A percentile compares a stretch with the other conserved stretches of the same genome.
Conservation (phyloP, 2,113 vertebrate species). For the Strix uralensis region DNA sequence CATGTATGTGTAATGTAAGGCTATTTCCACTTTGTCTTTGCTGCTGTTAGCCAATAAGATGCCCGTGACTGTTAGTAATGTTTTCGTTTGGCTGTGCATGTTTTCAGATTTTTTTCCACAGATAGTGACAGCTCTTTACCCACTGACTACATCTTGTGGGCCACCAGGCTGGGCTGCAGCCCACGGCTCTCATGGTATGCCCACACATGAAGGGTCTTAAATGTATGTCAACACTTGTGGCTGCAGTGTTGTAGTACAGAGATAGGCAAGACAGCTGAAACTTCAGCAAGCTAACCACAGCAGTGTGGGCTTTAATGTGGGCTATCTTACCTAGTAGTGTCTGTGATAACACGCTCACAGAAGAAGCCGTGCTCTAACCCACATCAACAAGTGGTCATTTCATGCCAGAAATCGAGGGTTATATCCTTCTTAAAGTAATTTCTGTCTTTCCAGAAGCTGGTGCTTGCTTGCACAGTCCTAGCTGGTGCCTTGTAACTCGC, state of each 20-base stretch:
- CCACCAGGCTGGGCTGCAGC: not conserved
- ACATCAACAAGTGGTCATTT: not conserved
- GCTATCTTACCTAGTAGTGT: rapidly evolving
- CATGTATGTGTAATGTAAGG: not conserved
- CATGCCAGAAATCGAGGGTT: not conserved
- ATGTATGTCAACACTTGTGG: not conserved
- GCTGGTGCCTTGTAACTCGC: not conserved
- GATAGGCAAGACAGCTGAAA: not conserved
- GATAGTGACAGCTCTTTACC: not conserved
- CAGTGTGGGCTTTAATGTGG: not conserved
- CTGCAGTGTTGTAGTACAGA: not conserved
- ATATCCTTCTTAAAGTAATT: not conserved
- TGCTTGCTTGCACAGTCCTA: not conserved
- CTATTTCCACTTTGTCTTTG: conserved; percentile 28
- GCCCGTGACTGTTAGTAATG: not conserved
- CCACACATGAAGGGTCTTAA: not conserved
- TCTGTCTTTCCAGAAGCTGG: not conserved
- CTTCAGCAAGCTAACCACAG: not conserved
- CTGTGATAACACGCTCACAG: not conserved
- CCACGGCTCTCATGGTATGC: not conserved
- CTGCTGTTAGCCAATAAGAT: not conserved
- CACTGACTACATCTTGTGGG: not conserved
- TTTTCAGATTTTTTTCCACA: not conserved
- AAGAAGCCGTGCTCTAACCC: not conserved
- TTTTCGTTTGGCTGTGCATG: not conserved